Conservation (phyloP, 2,113 vertebrate genomes). For the Hiodon alosoides region DNA sequence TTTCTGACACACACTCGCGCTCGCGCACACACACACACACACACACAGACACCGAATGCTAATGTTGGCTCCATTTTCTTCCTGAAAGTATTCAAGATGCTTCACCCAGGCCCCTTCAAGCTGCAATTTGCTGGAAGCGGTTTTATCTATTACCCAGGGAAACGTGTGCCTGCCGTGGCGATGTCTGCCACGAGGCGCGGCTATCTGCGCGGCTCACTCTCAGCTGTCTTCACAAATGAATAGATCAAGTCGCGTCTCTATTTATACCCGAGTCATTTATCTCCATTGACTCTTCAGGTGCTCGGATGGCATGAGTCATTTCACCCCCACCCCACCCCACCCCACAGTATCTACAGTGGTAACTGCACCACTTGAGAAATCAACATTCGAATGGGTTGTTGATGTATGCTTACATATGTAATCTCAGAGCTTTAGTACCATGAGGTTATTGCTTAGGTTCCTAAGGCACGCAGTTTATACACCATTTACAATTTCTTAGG, state of each 20-base stretch:
- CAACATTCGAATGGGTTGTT: not conserved
- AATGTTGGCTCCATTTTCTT: not conserved
- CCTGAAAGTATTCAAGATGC: not conserved
- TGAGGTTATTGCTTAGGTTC: no score
- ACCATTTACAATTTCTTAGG: not conserved
- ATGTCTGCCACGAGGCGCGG: not conserved
- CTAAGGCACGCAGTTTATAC: not conserved
- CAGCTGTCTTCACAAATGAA: not conserved
- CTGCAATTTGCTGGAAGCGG: not conserved
- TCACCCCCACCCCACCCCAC: not conserved
- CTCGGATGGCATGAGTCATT: not conserved
- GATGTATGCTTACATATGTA: not conserved
- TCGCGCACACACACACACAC: no score
- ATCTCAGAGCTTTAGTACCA: no score
- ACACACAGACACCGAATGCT: not conserved
- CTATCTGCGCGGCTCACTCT: not conserved
- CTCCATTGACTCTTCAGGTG: not conserved
- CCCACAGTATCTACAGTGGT: not conserved
- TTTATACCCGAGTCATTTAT: constrained; percentile 3
- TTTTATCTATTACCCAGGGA: not conserved
- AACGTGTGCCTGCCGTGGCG: not conserved
- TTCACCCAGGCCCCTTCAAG: not conserved
- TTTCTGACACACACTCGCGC: not conserved
- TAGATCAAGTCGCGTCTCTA: not conserved
- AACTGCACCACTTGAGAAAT: not conserved